Evolutionary conservation across 2,888 invertebrate genomes (phyloP), one percentile per base, ranked within the genome.

Genomic region (Leptinotarsa haldemani): DNA sequence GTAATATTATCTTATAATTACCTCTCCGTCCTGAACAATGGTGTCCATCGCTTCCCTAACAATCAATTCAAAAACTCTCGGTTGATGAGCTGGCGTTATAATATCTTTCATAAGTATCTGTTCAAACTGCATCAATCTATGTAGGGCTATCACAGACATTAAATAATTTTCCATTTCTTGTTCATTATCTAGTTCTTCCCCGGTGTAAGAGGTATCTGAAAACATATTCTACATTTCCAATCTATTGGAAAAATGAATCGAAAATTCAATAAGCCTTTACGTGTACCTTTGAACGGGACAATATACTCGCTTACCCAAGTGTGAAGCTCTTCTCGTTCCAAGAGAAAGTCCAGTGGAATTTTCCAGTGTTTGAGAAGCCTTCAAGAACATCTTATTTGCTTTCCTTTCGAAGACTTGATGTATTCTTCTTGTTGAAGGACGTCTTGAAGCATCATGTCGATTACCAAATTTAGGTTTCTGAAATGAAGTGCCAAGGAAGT

Each of bases 111-210:
- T 94, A 48, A 95, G 87, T 66, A 93, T 90, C 78, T 95, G 92
- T 87, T 98, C 98, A 86, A 94, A 94, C 81, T 97, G 94, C 90
- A 97, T 95, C 20, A 98, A 89, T 73, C 95, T 93, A 76, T 95
- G 93, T 74, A 97, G 89, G 1, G 94, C 95, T 48, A 95, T 93
- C 4, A 97, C 92, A 82, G 95, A 91, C 61, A 95, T 91, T 75
- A 97, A 88, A 87, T 95, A 96, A 84, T 94, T 93, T 82, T 95
- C 94, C 89, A 95, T 92, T 87, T 96, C 96, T 83, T 94, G 92
- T 84, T 95, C 95, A 71, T 93, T 93, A 78, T 93, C 89, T 9
- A 88, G 84, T 78, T 92, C 92, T 82, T 92, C 92, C 67, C 90
- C 89, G 30, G 80, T 88, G 74, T 84, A 86, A 30, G 85, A 82